Conservation (phyloP, 35 echinoderm and acorn worm species). For the Strongylocentrotus purpuratus region DNA sequence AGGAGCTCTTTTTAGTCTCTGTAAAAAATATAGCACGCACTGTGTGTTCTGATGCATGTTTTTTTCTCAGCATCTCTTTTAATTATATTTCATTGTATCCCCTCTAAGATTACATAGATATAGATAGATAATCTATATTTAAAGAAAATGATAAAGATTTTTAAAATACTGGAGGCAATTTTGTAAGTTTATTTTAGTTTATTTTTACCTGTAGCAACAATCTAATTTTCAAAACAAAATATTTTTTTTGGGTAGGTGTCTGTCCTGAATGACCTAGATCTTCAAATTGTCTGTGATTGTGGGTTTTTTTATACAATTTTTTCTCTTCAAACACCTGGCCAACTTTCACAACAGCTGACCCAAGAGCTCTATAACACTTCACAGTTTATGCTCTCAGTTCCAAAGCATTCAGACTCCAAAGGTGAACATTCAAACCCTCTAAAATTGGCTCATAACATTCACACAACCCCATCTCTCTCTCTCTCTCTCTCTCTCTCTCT, state of each 20-base stretch:
- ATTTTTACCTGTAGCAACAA: too few relatives aligned
- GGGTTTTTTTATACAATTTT: neutral
- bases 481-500: too few relatives aligned
- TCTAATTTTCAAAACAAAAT: neutral
- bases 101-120: too few relatives aligned
- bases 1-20: neutral
- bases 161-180: too few relatives aligned
- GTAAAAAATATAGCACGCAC: too few relatives aligned
- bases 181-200: too few relatives aligned
- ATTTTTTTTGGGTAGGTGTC: neutral
- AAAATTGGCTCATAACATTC: neutral
- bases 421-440: neutral
- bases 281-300: neutral
- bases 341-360: neutral
- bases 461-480: neutral
- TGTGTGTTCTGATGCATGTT: too few relatives aligned
- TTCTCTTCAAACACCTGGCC: neutral
- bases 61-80: neutral
- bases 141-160: too few relatives aligned
- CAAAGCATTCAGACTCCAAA: neutral
- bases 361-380: neutral
- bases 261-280: neutral
- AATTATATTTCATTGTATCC: neutral
- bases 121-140: too few relatives aligned
- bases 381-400: neutral